Evolutionary conservation across 2,888 invertebrate species (phyloP), one percentile per base, ranked within the genome.

Genomic region (Pristionchus entomophagus): DNA sequence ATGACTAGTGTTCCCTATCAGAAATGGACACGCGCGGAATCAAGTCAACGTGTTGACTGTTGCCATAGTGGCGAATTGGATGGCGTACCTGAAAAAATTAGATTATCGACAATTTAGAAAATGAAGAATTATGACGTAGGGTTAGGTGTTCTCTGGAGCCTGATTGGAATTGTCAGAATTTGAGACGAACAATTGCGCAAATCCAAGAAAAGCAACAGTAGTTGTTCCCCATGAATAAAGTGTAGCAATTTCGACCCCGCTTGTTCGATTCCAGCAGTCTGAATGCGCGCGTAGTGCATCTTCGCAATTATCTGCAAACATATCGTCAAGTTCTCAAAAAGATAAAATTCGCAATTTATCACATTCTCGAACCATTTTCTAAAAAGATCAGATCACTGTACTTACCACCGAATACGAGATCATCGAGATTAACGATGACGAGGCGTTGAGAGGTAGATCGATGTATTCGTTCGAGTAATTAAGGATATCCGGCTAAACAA

Each of bases 401-500:
- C 77, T 80, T 19, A 88, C 89, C 69, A 87, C 38, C 12, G 89
- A 53, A 86, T 90, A 90, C 51, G 88, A 85, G 35, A 87, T 51
- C 17, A 86, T 84, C 22, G 88, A 87, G 29, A 88, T 86, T 14
- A 86, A 35, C 6, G 89, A 88, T 22, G 86, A 87, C 14, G 88
- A 45, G 14, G 86, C 84, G 49, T 89, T 89, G 62, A 89, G 69
- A 45, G 88, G 88, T 6, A 89, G 86, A 85, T 89, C 89, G 38
- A 89, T 87, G 82, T 88, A 88, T 56, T 82, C 82, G 77, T 89
- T 89, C 26, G 89, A 88, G 49, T 89, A 89, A 62, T 89, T 89
- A 22, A 5, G 12, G 5, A 35, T 14, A 35, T 35, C 17, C 10
- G 32, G 32, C 62, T 65, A 17, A 65, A 8, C 1, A 32, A 14